Evolutionary conservation across 2,797 vertebrate species (phyloP).

Genomic region (Hozukius guyotensis): DNA sequence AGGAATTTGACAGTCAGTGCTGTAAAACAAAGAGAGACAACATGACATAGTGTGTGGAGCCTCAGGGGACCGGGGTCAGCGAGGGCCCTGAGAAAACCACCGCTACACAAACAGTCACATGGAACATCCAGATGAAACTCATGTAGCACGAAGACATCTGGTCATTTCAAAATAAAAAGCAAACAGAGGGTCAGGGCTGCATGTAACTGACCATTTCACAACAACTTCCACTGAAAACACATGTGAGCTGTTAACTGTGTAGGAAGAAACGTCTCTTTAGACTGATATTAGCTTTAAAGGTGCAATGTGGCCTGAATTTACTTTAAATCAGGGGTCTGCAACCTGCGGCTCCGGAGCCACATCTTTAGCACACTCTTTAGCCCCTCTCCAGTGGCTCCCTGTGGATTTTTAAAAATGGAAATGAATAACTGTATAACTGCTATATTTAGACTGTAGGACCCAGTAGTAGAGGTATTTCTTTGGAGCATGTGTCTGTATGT

Average conservation of each 20-base stretch:
- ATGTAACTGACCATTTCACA: not conserved
- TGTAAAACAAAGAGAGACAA: slow-evolving; percentile 67
- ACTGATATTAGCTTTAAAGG: not conserved
- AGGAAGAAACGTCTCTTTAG: not conserved
- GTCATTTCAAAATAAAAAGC: not conserved
- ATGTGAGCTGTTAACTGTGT: no score
- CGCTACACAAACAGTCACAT: slow-evolving; percentile 37
- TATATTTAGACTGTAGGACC: no score
- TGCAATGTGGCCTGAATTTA: no score
- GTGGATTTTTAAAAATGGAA: no score
- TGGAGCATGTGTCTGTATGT: no score
- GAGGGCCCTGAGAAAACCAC: slow-evolving; percentile 56
- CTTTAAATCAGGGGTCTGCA: no score
- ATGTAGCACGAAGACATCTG: not conserved
- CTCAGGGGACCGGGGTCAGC: slow-evolving; percentile 32
- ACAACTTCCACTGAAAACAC: not conserved
- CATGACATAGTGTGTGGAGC: not conserved
- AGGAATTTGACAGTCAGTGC: slow-evolving; percentile 94
- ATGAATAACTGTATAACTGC: no score
- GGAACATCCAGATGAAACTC: not conserved
- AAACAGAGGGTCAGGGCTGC: not conserved
- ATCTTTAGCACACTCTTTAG: no score
- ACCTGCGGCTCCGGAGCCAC: no score
- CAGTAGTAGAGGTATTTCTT: no score
- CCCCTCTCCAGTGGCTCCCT: no score